Base-by-base conservation (phyloP, 2,113 vertebrate species). In the Oncorhynchus clarkii region DNA sequence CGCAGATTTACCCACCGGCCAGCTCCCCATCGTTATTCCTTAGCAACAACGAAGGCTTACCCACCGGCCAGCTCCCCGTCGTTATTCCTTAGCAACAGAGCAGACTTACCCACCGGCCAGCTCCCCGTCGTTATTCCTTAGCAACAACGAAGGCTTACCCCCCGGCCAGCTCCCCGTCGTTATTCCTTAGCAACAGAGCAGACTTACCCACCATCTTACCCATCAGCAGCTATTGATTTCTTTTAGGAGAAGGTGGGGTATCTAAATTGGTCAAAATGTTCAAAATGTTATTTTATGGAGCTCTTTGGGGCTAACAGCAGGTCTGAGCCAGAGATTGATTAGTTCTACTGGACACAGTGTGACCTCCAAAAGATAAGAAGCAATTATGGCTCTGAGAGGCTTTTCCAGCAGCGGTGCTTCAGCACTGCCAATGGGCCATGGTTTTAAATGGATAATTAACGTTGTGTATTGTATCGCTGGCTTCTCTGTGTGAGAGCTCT, bases 141-240 rank as follows among this genome's bases (percentile, higher is more conserved):
- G 29, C 29, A 31, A 31, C 29, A 31, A 1, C 0, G 29, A 4
- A 31, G 29, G 0, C 0, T 31, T 31, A 31, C 29, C 29, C 29
- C 5, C 29, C 29, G 29, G 29, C 29, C 29, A 31, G 29, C 29
- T 31, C 29, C 29, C 29, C 29, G 4, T 31, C 27, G 27, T 4
- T 29, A 29, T 29, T 29, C 27, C 27, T 29, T 29, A 29, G 27
- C 27, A 29, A 29, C 27, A 29, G 0, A 0, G 27, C 27, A 29
- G 27, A 0, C 3, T 29, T 29, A 29, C 27, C 27, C 27, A 29
- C 27, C 27, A 3, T n/a, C 66, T 76, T 79, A 82, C 73, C 72
- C 54, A 82, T 85, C 85, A 86, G 87, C 84, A 87, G 78, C 62
- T 81, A 92, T 91, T 87, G 91, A 91, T 92, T 88, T 73, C 26